Base-by-base conservation (phyloP, 2,888 invertebrate species). In the Cosmopolites sordidus region DNA sequence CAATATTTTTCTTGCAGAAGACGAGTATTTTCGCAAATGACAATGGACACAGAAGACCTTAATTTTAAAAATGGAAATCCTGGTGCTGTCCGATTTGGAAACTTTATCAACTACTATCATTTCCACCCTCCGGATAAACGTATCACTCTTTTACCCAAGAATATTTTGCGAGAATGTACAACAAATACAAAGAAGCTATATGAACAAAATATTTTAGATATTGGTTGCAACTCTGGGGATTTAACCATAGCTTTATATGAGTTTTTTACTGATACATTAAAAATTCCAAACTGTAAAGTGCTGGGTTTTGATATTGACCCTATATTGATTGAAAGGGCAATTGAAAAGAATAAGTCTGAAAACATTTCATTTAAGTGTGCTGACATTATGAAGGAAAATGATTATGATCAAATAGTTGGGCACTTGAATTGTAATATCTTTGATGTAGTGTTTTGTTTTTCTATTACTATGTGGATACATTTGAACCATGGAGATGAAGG, bases 401-500 rank as follows among this genome's bases (percentile, higher is more conserved):
- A 71, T 1, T 63, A 77, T 1, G 53, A 62, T 29, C 47, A 67
- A 2, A 67, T 86, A n/a, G 60, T 71, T 6, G 53, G 66, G 22
- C 60, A 58, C 1, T 61, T 74, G 56, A 64, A 74, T 1, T 77
- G 73, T 43, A 43, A 64, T 0, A 76, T 70, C 54, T 90, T 88
- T 75, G 83, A 86, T 73, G 76, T 82, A 2, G 78, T 81, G 43
- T 89, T 88, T 70, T 87, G 88, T 68, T 90, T 92, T 69, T 91
- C 92, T 6, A 81, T 90, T 22, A 88, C 90, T 14, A 90, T 92
- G 90, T 92, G 92, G 92, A 88, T 92, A 65, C 92, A 92, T 73
- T 70, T 92, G 16, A 92, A 92, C 71, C 78, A 86, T 72, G 88
- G 90, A 4, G 92, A 92, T 75, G 71, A 74, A 3, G 89, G 89